Evolutionary conservation across 1,140 invertebrate genomes (phyloP).

Genomic region (Apis cerana): DNA sequence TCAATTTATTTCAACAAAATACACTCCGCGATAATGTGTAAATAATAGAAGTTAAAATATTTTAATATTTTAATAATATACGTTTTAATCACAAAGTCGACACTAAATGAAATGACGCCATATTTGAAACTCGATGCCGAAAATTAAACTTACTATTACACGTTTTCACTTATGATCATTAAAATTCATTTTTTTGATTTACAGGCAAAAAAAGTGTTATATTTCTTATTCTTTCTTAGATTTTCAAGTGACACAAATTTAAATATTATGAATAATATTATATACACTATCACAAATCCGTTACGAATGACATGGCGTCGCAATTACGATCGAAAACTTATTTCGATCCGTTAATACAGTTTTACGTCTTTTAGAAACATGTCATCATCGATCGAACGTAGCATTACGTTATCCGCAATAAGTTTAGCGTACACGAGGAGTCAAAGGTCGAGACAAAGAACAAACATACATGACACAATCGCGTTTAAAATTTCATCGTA

Average conservation of each 20-base stretch:
- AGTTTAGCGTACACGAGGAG: background rate
- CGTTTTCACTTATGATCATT: too few relatives aligned
- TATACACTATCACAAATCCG: background rate
- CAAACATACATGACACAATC: background rate
- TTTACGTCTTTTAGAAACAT: background rate
- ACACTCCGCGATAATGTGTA: background rate
- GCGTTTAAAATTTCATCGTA: background rate
- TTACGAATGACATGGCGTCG: background rate
- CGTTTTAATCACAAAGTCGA: background rate
- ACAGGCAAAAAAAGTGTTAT: too few relatives aligned
- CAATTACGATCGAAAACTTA: too few relatives aligned
- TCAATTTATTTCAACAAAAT: background rate
- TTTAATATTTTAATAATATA: background rate
- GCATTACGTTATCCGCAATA: background rate
- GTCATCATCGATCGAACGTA: too few relatives aligned
- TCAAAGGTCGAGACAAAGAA: constrained; percentile 2
- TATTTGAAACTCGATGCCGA: background rate
- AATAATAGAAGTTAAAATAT: background rate
- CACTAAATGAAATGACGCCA: background rate
- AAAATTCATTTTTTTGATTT: too few relatives aligned
- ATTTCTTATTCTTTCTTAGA: too few relatives aligned
- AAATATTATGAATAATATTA: background rate
- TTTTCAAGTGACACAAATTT: too few relatives aligned
- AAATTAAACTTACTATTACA: background rate
- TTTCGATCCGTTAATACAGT: background rate